Conservation (phyloP, 2,113 vertebrate genomes). For the Perca fluviatilis region DNA sequence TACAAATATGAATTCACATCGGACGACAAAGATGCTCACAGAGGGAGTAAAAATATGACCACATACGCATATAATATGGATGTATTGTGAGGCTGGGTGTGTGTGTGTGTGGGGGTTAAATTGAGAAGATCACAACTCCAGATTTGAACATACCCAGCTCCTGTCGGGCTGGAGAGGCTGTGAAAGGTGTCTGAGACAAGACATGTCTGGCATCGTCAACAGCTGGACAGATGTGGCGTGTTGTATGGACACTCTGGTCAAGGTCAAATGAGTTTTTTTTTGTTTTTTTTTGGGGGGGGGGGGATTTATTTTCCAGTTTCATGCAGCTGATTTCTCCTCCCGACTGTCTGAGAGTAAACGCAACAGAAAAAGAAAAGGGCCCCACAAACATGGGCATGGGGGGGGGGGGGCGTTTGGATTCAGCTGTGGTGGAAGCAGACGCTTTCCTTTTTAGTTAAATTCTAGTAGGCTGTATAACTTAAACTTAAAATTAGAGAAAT, state of each 20-base stretch:
- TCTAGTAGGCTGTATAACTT: not conserved
- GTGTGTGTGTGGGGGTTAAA: not conserved
- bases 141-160: not conserved
- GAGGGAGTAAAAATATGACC: not conserved
- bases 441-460: not conserved
- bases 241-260: constrained; percentile 46
- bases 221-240: not conserved
- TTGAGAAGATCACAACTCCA: not conserved
- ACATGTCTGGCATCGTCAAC: constrained; percentile 13
- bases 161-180: not conserved
- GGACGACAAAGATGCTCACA: not conserved
- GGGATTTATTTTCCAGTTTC: constrained; percentile 7
- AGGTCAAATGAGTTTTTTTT: constrained; percentile 70
- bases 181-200: not conserved
- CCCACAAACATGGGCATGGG: not conserved
- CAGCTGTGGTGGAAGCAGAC: not conserved
- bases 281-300: too few species aligned
- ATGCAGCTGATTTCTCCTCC: not conserved
- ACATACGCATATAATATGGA: not conserved
- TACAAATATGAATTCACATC: not conserved
- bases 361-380: not conserved
- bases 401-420: not conserved
- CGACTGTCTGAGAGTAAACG: not conserved
- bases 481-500: constrained; percentile 16
- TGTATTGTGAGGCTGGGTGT: not conserved